phyloP scores from a whole-genome alignment of 2,797 vertebrate species.

The Pelochelys cantorii region DNA sequence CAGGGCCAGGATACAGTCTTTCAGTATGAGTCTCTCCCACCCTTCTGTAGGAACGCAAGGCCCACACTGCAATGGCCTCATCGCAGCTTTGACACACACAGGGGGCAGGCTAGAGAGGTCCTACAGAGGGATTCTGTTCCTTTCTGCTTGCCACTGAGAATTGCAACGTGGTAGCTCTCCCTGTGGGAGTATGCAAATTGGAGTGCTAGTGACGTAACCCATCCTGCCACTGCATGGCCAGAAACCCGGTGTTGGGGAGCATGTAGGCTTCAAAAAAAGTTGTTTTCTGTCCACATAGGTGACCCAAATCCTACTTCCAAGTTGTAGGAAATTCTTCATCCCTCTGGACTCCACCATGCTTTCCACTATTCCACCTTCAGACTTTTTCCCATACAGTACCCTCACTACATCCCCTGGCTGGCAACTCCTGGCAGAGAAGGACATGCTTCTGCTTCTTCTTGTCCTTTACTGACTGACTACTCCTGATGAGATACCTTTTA shows the following conservation, averaged over 20 bases:
- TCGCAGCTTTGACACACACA: not conserved
- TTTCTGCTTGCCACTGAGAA: not conserved
- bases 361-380: not conserved
- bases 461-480: not conserved
- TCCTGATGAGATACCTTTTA: not conserved
- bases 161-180: not conserved
- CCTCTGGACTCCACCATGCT: not conserved
- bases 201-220: constrained; percentile 1
- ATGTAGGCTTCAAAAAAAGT: not conserved
- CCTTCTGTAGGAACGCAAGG: not conserved
- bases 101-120: not conserved
- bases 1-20: not conserved
- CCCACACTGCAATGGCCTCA: not conserved
- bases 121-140: not conserved
- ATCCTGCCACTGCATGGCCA: not conserved
- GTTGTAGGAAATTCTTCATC: not conserved
- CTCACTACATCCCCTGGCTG: not conserved
- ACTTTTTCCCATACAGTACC: not conserved
- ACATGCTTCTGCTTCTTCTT: not conserved
- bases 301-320: constrained; percentile 35
- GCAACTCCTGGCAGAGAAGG: not conserved
- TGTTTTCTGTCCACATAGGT: not conserved
- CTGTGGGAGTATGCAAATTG: accelerated
- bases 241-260: not conserved
- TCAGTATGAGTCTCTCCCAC: not conserved